Evolutionary conservation across 2,888 invertebrate genomes (phyloP).

Genomic region (Agrilus cyanescens): DNA sequence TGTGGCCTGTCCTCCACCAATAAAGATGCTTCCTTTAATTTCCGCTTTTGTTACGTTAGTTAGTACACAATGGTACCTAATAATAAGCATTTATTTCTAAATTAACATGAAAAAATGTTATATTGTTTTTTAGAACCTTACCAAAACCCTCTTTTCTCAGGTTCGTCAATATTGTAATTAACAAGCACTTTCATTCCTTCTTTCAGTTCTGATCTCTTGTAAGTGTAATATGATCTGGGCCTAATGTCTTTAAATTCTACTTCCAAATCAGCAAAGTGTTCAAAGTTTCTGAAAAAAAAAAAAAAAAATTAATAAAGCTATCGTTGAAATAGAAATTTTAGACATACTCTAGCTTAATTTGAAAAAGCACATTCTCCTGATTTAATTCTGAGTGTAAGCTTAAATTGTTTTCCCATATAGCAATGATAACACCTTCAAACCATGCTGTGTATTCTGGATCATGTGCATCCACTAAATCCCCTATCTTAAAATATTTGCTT

Average conservation of each 20-base stretch:
- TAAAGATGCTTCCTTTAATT: constrained; percentile 46
- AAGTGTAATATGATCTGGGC: constrained; percentile 49
- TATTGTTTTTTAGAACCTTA: constrained; percentile 20
- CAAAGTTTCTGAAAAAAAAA: too few species aligned
- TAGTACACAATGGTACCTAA: constrained; percentile 47
- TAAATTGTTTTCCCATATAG: constrained; percentile 34
- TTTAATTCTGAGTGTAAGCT: too few species aligned
- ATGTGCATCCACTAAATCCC: constrained; percentile 56
- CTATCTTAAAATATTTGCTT: constrained; percentile 42
- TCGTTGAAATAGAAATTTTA: too few species aligned
- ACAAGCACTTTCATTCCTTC: constrained; percentile 54
- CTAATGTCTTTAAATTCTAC: constrained; percentile 44
- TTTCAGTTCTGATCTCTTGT: constrained; percentile 43
- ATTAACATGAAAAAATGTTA: constrained; percentile 11
- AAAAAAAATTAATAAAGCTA: too few species aligned
- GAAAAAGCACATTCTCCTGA: constrained; percentile 9
- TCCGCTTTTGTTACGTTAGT: constrained; percentile 37
- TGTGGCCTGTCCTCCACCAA: constrained; percentile 42
- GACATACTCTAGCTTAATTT: too few species aligned
- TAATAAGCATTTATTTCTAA: constrained; percentile 19
- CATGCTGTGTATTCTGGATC: constrained; percentile 55
- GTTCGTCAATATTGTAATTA: constrained; percentile 63
- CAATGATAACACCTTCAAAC: constrained; percentile 55
- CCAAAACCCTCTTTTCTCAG: constrained; percentile 59
- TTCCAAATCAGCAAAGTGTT: constrained; percentile 22